phyloP scores from a whole-genome alignment of 1,140 invertebrate species.

The Eubasilissa regina region DNA sequence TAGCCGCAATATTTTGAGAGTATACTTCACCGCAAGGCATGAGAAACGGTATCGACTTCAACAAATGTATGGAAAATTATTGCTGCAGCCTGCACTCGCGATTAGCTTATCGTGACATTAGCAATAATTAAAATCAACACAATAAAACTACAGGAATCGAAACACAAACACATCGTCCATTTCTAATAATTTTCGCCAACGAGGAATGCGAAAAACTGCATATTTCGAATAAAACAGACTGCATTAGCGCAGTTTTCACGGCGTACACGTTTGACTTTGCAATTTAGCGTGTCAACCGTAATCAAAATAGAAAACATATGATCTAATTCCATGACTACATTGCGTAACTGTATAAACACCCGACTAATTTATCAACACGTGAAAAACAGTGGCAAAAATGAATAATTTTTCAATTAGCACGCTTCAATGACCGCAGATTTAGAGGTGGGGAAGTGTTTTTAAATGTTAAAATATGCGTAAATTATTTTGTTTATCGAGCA shows the following conservation, averaged over 20 bases:
- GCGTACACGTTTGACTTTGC: background rate
- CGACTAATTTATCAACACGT: background rate
- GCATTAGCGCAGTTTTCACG: background rate
- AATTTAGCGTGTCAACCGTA: background rate
- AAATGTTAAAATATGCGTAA: conserved; percentile 15
- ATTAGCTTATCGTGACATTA: conserved; percentile 19
- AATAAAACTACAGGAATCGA: background rate
- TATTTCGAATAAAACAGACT: background rate
- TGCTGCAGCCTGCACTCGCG: background rate
- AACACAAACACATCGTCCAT: conserved; percentile 7
- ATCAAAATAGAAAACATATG: conserved; percentile 36
- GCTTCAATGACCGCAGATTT: background rate
- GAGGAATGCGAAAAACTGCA: background rate
- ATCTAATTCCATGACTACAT: conserved; percentile 1
- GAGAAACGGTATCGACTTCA: background rate
- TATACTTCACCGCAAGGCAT: too few species aligned
- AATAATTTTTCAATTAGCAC: background rate
- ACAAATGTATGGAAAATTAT: background rate
- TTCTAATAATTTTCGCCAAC: background rate
- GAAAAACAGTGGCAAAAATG: background rate
- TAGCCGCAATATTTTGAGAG: background rate
- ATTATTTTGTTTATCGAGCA: conserved; percentile 20
- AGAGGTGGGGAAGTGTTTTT: background rate
- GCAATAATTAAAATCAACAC: background rate
- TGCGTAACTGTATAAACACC: conserved; percentile 25